These are phyloP conservation scores for Harlomillsia oculata DNA, from an alignment of 1,140 invertebrate species.

Conservation along the genomic window DNA sequence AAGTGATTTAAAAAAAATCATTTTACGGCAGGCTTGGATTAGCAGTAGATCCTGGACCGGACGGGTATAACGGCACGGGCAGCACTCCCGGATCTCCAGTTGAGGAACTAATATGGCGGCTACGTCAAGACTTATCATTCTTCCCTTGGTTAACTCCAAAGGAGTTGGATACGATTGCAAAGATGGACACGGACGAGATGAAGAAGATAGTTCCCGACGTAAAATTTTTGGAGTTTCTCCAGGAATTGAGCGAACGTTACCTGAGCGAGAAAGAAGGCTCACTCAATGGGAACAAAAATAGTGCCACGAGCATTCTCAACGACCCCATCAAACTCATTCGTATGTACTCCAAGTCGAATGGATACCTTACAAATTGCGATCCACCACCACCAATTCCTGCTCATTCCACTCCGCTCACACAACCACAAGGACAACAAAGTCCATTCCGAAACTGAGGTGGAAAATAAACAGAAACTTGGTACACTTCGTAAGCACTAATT, in stretches of 20 bases:
- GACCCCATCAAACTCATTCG: slow-evolving; percentile 35
- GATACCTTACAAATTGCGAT: slow-evolving; percentile 13
- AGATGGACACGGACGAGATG: slow-evolving; percentile 35
- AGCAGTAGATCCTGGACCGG: slow-evolving; percentile 17
- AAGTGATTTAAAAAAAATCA: too few relatives aligned
- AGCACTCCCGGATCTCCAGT: slow-evolving; percentile 30
- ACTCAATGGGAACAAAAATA: neutral
- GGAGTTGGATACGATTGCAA: slow-evolving; percentile 31
- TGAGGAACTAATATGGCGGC: slow-evolving; percentile 33
- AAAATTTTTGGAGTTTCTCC: slow-evolving; percentile 34
- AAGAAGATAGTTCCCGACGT: slow-evolving; percentile 31
- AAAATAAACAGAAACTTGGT: neutral
- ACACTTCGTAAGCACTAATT: too few relatives aligned
- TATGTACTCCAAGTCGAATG: slow-evolving; percentile 33
- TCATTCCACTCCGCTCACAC: neutral
- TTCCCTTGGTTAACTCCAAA: slow-evolving; percentile 34
- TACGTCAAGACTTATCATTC: slow-evolving; percentile 33
- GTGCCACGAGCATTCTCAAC: slow-evolving; percentile 19
- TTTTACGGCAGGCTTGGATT: slow-evolving; percentile 26
- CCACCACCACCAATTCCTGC: neutral
- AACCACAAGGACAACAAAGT: slow-evolving; percentile 3
- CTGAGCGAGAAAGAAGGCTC: slow-evolving; percentile 26
- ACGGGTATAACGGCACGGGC: neutral
- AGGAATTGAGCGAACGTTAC: slow-evolving; percentile 31
- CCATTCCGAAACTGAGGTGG: slow-evolving; percentile 8